A percentile compares a stretch with the other conserved stretches of the same genome.
Evolutionary conservation across 2,797 vertebrate genomes (phyloP).

Genomic region (Chelon labrosus): DNA sequence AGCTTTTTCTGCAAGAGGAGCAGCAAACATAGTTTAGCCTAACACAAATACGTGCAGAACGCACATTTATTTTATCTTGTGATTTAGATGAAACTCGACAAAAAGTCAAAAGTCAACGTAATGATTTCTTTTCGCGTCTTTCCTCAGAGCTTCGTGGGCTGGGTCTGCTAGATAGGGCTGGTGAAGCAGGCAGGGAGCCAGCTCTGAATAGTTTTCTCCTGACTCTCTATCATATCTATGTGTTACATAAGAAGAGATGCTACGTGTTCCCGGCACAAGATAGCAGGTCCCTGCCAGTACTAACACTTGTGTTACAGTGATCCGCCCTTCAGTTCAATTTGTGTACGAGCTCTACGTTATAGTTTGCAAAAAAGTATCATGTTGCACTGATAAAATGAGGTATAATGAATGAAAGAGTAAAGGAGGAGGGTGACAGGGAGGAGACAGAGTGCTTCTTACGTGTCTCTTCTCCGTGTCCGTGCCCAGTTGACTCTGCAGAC

Average conservation of each 20-base stretch:
- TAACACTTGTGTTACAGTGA: slow-evolving; percentile 14
- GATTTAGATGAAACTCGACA: too few species aligned
- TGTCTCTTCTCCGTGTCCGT: slow-evolving; percentile 94
- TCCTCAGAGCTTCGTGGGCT: neutral
- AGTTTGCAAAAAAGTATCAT: neutral
- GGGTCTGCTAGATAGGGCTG: slow-evolving; percentile 13
- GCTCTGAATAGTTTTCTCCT: slow-evolving; percentile 51
- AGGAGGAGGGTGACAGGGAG: neutral
- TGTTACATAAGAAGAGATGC: slow-evolving; percentile 58
- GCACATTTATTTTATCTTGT: too few species aligned
- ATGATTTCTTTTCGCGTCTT: neutral
- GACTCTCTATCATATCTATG: slow-evolving; percentile 52
- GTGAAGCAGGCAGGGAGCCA: slow-evolving; percentile 39
- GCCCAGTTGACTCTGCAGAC: slow-evolving; percentile 93
- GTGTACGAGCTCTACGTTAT: neutral
- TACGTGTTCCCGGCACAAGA: slow-evolving; percentile 38
- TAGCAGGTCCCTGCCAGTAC: slow-evolving; percentile 23
- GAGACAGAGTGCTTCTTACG: slow-evolving; percentile 77
- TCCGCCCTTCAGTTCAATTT: slow-evolving; percentile 14
- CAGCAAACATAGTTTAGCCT: neutral
- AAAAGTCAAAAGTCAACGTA: too few species aligned
- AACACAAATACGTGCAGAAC: too few species aligned
- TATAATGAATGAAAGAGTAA: neutral
- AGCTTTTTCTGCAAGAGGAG: slow-evolving; percentile 90
- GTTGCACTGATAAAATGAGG: neutral